phyloP scores from a whole-genome alignment of 2,113 vertebrate genomes.

The Pimephales promelas region DNA sequence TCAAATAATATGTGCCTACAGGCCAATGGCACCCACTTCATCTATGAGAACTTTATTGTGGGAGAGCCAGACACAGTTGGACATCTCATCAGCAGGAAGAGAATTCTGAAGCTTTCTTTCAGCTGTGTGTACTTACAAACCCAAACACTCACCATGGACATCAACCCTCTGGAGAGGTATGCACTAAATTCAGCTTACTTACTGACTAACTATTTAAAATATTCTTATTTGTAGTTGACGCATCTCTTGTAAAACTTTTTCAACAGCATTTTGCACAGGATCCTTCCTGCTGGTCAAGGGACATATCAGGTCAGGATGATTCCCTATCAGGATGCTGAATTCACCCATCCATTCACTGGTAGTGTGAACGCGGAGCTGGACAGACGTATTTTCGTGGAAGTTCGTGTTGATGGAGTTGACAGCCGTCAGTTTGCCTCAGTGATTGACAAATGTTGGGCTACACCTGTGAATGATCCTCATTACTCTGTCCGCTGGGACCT shows the following conservation, averaged over 20 bases:
- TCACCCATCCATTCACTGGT: constrained; percentile 48
- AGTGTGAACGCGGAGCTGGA: constrained; percentile 48
- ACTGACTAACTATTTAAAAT: neutral
- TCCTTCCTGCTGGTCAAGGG: constrained; percentile 61
- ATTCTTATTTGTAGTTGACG: neutral
- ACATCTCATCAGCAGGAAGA: constrained; percentile 20
- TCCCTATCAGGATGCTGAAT: constrained; percentile 63
- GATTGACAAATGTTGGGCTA: constrained; percentile 72
- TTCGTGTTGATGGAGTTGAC: constrained; percentile 65
- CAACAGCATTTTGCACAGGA: constrained; percentile 60
- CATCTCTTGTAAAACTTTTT: neutral
- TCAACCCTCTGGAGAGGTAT: constrained; percentile 44
- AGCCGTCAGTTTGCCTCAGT: constrained; percentile 59
- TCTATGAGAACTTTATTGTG: constrained; percentile 35
- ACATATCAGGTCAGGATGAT: constrained; percentile 62
- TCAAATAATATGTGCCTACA: neutral
- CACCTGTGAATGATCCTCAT: constrained; percentile 54
- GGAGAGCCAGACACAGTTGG: neutral
- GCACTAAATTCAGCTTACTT: neutral
- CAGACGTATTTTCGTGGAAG: constrained; percentile 61
- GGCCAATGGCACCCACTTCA: constrained; percentile 44
- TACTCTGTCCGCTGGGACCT: constrained; percentile 66
- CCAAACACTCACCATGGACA: constrained; percentile 29
- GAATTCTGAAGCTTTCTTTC: neutral
- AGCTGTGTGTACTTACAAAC: constrained; percentile 34